phyloP scores from a whole-genome alignment of 2,888 invertebrate genomes.

The Deilephila porcellus region DNA sequence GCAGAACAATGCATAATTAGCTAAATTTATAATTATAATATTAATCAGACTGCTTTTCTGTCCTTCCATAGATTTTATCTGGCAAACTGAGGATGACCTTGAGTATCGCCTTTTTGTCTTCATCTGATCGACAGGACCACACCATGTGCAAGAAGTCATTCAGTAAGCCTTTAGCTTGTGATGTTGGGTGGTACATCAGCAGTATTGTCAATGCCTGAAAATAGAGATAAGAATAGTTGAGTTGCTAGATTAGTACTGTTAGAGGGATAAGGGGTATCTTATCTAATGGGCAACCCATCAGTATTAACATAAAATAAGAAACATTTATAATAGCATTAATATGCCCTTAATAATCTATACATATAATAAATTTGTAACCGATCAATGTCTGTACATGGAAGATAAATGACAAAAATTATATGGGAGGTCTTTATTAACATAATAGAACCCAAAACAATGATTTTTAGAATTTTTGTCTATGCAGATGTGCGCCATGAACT shows the following conservation, averaged over 20 bases:
- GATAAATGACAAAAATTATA: too few species aligned
- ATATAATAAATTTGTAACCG: too few species aligned
- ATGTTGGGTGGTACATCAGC: conserved; percentile 72
- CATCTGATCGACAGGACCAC: conserved; percentile 63
- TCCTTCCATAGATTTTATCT: conserved; percentile 52
- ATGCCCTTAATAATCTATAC: too few species aligned
- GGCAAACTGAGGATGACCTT: conserved; percentile 65
- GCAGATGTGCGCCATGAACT: too few species aligned
- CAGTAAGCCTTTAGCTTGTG: conserved; percentile 60
- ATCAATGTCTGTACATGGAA: too few species aligned
- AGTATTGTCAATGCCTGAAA: conserved; percentile 71
- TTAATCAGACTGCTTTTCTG: background rate
- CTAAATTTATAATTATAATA: background rate
- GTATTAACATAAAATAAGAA: too few species aligned
- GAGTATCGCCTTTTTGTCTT: conserved; percentile 69
- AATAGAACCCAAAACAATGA: too few species aligned
- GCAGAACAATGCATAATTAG: too few species aligned
- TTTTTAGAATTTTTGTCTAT: too few species aligned
- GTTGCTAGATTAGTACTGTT: background rate
- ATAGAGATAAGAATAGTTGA: conserved; percentile 22
- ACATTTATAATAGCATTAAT: too few species aligned
- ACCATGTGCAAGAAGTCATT: conserved; percentile 74
- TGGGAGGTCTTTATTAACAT: too few species aligned
- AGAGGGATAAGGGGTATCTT: background rate
- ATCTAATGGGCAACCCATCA: background rate